A percentile compares a stretch with the other conserved stretches of the same genome.
phyloP scores from a whole-genome alignment of 2,113 vertebrate species.

The Peromyscus californicus region DNA sequence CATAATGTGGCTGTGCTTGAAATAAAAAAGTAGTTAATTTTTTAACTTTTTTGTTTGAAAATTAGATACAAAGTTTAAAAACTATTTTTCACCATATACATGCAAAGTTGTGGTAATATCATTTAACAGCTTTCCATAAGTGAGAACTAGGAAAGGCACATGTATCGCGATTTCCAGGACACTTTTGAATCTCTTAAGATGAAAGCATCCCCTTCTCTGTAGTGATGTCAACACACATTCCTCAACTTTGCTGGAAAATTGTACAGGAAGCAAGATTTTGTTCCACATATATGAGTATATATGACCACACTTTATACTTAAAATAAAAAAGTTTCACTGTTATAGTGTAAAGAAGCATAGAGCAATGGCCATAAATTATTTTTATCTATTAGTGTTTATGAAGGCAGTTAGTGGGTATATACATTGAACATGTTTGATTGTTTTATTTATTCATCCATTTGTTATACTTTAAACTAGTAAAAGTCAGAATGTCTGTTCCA shows the following conservation, averaged over 20 bases:
- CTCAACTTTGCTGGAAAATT: neutral
- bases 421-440: neutral
- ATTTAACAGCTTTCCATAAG: neutral
- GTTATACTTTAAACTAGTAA: neutral
- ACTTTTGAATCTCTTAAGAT: neutral
- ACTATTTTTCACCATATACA: neutral
- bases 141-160: neutral
- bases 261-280: neutral
- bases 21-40: neutral
- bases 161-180: neutral
- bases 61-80: neutral
- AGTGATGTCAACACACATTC: neutral
- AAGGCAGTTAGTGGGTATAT: neutral
- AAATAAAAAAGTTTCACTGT: neutral
- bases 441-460: neutral
- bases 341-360: neutral
- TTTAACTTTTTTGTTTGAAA: slow-evolving; percentile 27
- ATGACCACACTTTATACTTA: neutral
- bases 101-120: neutral
- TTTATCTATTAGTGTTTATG: neutral
- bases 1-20: no score
- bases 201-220: neutral
- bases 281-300: neutral
- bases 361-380: neutral
- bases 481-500: neutral